Base-by-base conservation (phyloP, 2,113 vertebrate genomes). In the Grammomys dolichurus region DNA sequence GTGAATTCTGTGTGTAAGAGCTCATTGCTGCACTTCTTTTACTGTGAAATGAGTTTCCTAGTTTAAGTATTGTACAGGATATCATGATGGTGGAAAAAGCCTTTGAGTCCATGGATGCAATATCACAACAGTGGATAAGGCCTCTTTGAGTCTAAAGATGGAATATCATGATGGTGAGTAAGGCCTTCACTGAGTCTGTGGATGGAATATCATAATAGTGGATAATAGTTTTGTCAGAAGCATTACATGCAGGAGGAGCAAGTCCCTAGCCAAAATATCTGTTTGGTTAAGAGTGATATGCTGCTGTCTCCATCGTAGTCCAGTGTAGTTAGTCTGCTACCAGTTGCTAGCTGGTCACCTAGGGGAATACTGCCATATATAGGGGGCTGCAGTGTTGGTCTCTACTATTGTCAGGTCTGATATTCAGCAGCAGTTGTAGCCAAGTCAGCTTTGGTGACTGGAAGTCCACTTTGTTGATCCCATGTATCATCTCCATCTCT, bases 171-270 rank as follows among this genome's bases (percentile, higher is more conserved):
- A 77, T 77, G 46, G 75, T 48, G 46, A 7, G 7, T 48, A 48
- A 31, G 11, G 1, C 1, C 22, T 75, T 26, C 19, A 43, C 0
- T 43, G 20, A 75, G 40, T 4, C 40, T 14, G 2, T 12, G 10
- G 48, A 48, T 48, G 1, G 43, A 46, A 1, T 26, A 76, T 77
- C 10, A 28, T 3, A 24, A 77, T 77, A 26, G 75, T 48, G 43
- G 22, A 43, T 75, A 75, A 8, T 33, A 17, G 48, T 51, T 51
- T 51, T 78, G 13, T 10, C 22, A 58, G 54, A 40, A 60, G 36
- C 11, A 4, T 60, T 60, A 26, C 54, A 7, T 81, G 6, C 51
- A 60, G 80, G 12, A 58, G 56, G 78, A 54, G 33, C 20, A 81
- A 36, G 36, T 40, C 54, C 56, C 60, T 40, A 82, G 36, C 36